Percentiles rank a stretch among this genome's conserved stretches.
phyloP scores from a whole-genome alignment of 2,113 vertebrate genomes.

The Gobio gobio region DNA sequence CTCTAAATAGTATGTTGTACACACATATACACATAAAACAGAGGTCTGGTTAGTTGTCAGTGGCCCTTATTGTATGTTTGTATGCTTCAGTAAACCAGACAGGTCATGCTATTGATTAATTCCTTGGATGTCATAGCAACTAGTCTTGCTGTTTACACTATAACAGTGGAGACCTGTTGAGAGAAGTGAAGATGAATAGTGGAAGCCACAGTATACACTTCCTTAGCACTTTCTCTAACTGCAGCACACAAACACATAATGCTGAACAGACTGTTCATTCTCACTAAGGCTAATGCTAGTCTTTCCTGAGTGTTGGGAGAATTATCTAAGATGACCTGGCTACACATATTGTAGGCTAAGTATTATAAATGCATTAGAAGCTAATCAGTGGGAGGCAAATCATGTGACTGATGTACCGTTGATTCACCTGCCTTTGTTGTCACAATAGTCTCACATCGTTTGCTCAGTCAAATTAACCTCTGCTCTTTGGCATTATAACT shows the following conservation, averaged over 20 bases:
- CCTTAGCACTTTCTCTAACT: not conserved
- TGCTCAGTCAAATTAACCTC: not conserved
- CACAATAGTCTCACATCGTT: not conserved
- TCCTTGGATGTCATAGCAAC: conserved; percentile 28
- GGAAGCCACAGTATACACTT: conserved; percentile 3
- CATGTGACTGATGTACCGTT: not conserved
- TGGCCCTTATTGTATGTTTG: conserved; percentile 31
- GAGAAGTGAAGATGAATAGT: not conserved
- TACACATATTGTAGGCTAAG: not conserved
- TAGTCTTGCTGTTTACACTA: conserved; percentile 36
- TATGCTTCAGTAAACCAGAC: conserved; percentile 19
- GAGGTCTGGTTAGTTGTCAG: conserved; percentile 26
- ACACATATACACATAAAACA: not conserved
- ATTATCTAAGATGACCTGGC: conserved; percentile 10
- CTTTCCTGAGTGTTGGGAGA: not conserved
- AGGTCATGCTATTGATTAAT: conserved; percentile 16
- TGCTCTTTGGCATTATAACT: not conserved
- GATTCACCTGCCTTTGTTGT: conserved; percentile 5
- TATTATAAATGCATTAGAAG: not conserved
- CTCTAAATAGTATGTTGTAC: not conserved
- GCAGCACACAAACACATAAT: not conserved
- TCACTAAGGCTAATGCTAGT: conserved; percentile 20
- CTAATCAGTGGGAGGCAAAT: not conserved
- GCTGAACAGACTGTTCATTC: not conserved
- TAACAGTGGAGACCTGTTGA: not conserved